Evolutionary conservation across 2,888 invertebrate genomes (phyloP).

Genomic region (Galerucella nymphaeae): DNA sequence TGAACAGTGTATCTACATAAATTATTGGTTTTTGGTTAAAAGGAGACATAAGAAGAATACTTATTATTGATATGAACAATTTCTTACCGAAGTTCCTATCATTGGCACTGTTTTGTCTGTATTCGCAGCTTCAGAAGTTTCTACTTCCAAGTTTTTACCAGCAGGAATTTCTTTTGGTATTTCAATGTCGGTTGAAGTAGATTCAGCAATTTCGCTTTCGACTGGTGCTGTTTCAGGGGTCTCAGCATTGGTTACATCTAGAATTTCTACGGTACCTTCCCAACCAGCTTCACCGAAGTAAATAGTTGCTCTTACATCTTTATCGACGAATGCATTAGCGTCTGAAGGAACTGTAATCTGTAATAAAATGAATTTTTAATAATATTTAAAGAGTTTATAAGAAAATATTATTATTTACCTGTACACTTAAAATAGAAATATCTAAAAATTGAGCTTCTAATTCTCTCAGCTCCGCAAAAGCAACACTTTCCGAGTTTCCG

Average conservation of each 20-base stretch:
- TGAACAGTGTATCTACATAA: too few species aligned
- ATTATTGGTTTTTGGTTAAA: too few species aligned
- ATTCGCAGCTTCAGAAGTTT: neutral
- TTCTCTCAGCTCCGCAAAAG: slow-evolving; percentile 54
- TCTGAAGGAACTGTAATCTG: slow-evolving; percentile 44
- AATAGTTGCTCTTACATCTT: slow-evolving; percentile 69
- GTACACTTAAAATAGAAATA: slow-evolving; percentile 54
- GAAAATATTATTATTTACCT: slow-evolving; percentile 48
- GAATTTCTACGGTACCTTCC: slow-evolving; percentile 56
- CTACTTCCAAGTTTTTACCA: neutral
- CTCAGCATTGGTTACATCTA: slow-evolving; percentile 1
- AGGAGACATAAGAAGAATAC: too few species aligned
- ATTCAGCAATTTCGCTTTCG: slow-evolving; percentile 17
- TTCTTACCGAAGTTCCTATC: slow-evolving; percentile 20
- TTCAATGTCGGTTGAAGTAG: slow-evolving; percentile 17
- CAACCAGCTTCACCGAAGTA: slow-evolving; percentile 69
- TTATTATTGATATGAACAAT: neutral
- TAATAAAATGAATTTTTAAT: neutral
- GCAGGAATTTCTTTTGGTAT: slow-evolving; percentile 18
- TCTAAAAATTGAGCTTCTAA: slow-evolving; percentile 54
- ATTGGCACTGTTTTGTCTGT: neutral
- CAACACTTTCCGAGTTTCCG: slow-evolving; percentile 74
- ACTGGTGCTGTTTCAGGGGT: slow-evolving; percentile 1
- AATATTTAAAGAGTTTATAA: neutral
- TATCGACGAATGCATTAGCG: slow-evolving; percentile 66